A percentile compares a stretch with the other conserved stretches of the same genome.
Conservation (phyloP, 2,888 invertebrate species). For the Coenonympha glycerion region DNA sequence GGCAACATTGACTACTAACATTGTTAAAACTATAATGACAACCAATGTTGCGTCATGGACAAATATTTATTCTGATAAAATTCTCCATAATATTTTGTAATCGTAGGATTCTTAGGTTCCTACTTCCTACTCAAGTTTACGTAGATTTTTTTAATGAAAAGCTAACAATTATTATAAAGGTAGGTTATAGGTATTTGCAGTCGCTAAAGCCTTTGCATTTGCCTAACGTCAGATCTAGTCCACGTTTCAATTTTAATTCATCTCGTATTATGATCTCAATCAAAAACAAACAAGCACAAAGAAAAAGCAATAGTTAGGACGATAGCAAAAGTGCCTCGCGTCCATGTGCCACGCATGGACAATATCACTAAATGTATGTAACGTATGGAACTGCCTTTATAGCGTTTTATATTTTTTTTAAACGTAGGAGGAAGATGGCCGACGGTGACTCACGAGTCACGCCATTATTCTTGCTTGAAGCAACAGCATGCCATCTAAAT, state of each 20-base stretch:
- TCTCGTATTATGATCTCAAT: constrained; percentile 47
- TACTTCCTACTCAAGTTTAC: too few relatives aligned
- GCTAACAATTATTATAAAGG: background rate
- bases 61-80: background rate
- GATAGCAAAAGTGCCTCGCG: constrained; percentile 63
- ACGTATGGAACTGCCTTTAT: constrained; percentile 56
- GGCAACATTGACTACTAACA: background rate
- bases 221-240: constrained; percentile 36
- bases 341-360: constrained; percentile 48
- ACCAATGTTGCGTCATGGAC: background rate
- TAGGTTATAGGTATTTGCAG: background rate
- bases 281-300: constrained; percentile 35
- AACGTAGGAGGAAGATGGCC: constrained; percentile 36
- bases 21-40: background rate
- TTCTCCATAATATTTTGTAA: too few relatives aligned
- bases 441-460: background rate
- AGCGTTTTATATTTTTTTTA: constrained; percentile 71
- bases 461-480: background rate
- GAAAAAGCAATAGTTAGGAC: constrained; percentile 24
- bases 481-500: background rate
- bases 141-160: too few relatives aligned
- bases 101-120: too few relatives aligned
- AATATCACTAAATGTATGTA: constrained; percentile 41
- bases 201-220: constrained; percentile 3
- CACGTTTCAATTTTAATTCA: constrained; percentile 37